Base-by-base conservation (phyloP, 2,888 invertebrate species). In the Hecatera dysodea region DNA sequence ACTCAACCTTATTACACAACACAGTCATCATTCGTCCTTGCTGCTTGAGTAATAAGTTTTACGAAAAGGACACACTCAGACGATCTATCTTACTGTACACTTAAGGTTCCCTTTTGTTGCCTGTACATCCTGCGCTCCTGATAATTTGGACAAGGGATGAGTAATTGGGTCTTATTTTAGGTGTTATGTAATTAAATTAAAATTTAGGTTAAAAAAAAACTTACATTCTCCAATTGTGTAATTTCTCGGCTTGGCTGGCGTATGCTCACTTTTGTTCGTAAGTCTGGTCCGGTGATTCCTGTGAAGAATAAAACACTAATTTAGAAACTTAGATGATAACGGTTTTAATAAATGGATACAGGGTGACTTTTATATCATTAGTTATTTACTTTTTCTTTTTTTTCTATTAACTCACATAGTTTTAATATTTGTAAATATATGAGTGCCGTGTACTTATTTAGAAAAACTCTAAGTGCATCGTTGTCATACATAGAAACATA, bases 251-350 rank as follows among this genome's bases (percentile, higher is more conserved):
- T 89, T 17, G 84, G 82, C 27, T 78, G 78, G 6, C 84, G 81
- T 44, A 64, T 75, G 67, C 84, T 86, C 22, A 75, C 22, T 75
- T 86, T 85, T 42, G 90, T 90, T 19, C 87, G 65, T 2, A 87
- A 67, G 0, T 87, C 88, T 0, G 87, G 88, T 5, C 82, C 88
- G 1, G 84, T 88, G 15, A 89, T 83, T 42, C 87, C 91, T 91
- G 84, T 19, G 63, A 74, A 12, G 29, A 42, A n/a, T n/a, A 42
- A 44, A 2, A 12, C 11, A 17, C 17, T 33, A n/a, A 2, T 39
- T 67, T 8, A 64, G 29, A 11, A 17, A 74, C 2, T 19, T 15
- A 36, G 1, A 7, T 2, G 44, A 8, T 1, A 8, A 52, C 27
- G 17, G 17, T 27, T 52, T 19, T 8, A 52, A 8, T 33, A 33